Base-by-base conservation (phyloP, 2,113 vertebrate species). In the Callopanchax toddi region DNA sequence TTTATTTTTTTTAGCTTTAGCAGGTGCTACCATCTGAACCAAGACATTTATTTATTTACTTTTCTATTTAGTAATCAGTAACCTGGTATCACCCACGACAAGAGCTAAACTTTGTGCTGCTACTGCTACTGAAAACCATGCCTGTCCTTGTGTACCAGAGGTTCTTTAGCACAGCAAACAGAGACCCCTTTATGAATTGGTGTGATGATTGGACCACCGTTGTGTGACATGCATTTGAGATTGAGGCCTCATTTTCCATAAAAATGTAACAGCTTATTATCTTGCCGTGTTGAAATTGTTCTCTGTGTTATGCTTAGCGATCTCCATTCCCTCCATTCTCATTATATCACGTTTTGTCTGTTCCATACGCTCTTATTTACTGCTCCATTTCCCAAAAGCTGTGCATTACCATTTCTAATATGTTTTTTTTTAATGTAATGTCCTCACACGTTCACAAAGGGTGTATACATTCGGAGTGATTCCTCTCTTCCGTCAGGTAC, bases 201-300 rank as follows among this genome's bases (percentile, higher is more conserved):
- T n/a, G 18, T 57, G 43, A 71, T 76, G 72, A 79, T 75, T 68
- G 76, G 79, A 66, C 44, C 20, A 50, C 50, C 25, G 32, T 67
- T 67, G 45, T 61, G 71, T 78, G 71, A 76, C 66, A 55, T 48
- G 36, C 68, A 69, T 61, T 58, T 26, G 32, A 61, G 48, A 74
- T 60, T 43, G 62, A 67, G 36, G 44, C 4, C 5, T 64, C 69
- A 56, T 74, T 75, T 64, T 45, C 68, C 44, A 23, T 66, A 36
- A 55, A 49, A 83, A 69, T 70, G 40, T 42, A 62, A 56, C 64
- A 36, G 16, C 61, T 74, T 62, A 66, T 76, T 62, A 44, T 66
- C 52, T 73, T 58, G 45, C 45, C 22, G 45, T 76, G 69, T 23
- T 42, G 9, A 54, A 65, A 72, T 68, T 71, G 66, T 65, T 68